These are phyloP conservation scores for Trematomus loennbergii DNA, from an alignment of 2,113 vertebrate genomes.

Conservation along the genomic window DNA sequence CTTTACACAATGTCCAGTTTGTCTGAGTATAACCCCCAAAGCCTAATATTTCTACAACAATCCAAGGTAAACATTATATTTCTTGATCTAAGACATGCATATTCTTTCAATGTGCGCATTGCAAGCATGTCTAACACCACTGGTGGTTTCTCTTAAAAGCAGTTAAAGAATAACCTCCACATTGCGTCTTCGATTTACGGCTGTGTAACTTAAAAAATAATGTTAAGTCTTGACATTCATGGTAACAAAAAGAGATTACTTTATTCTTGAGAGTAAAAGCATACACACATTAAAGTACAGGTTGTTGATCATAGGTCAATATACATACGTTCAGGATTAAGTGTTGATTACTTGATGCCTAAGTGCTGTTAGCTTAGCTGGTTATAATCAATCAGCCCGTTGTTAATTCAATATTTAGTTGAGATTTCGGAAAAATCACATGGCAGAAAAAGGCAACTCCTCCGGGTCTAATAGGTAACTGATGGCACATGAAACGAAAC, in stretches of 20 bases:
- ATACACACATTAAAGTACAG: slow-evolving; percentile 82
- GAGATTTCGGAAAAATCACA: slow-evolving; percentile 31
- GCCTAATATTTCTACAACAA: neutral
- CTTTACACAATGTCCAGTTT: neutral
- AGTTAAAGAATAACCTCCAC: slow-evolving; percentile 12
- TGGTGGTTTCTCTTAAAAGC: slow-evolving; percentile 12
- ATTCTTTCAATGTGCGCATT: neutral
- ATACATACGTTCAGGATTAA: slow-evolving; percentile 74
- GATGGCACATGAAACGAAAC: slow-evolving; percentile 15
- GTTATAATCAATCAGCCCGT: slow-evolving; percentile 40
- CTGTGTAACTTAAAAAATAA: slow-evolving; percentile 66
- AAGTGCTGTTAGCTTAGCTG: slow-evolving; percentile 66
- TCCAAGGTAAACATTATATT: neutral
- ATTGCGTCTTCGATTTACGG: slow-evolving; percentile 20
- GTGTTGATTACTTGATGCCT: slow-evolving; percentile 65
- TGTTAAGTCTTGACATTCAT: slow-evolving; percentile 80
- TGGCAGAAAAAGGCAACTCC: slow-evolving; percentile 16
- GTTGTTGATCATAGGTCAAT: slow-evolving; percentile 76
- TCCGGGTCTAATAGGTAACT: neutral
- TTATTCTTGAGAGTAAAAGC: slow-evolving; percentile 82
- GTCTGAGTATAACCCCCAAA: neutral
- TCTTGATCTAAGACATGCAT: neutral
- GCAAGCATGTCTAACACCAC: neutral
- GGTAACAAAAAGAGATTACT: slow-evolving; percentile 83
- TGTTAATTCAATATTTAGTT: slow-evolving; percentile 21